A percentile compares a stretch with the other conserved stretches of the same genome.
Evolutionary conservation across 2,797 vertebrate genomes (phyloP).

Genomic region (Sebastolobus alascanus): DNA sequence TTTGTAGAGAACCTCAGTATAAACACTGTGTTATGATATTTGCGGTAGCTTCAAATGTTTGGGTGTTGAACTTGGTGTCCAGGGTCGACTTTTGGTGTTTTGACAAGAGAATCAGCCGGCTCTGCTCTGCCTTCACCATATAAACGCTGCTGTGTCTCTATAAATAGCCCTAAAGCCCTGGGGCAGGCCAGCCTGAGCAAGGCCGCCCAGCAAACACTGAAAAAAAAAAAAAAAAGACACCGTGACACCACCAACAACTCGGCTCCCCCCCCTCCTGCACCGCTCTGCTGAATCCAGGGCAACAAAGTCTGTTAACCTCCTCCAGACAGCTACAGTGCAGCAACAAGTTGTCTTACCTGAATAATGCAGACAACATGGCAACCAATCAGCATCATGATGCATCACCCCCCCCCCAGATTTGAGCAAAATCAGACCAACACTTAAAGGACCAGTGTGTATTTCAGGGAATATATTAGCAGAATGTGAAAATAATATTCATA

Average conservation of each 20-base stretch:
- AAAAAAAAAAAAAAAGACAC: slow-evolving; percentile 14
- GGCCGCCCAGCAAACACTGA: slow-evolving; percentile 60
- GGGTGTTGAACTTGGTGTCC: neutral
- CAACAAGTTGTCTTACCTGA: neutral
- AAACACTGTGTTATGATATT: neutral
- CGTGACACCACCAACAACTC: slow-evolving; percentile 50
- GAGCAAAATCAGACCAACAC: neutral
- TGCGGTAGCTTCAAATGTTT: neutral
- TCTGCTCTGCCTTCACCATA: slow-evolving; percentile 56
- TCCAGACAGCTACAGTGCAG: neutral
- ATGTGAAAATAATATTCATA: too few species aligned
- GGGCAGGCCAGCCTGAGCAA: slow-evolving; percentile 65
- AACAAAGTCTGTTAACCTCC: slow-evolving; percentile 23
- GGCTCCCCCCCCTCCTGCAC: neutral
- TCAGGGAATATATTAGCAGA: neutral
- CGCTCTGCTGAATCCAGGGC: slow-evolving; percentile 31
- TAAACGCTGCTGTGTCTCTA: slow-evolving; percentile 76
- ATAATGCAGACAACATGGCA: neutral
- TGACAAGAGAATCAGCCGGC: slow-evolving; percentile 41
- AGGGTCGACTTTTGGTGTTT: slow-evolving; percentile 40
- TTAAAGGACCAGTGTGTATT: neutral
- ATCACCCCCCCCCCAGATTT: neutral
- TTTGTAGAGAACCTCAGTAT: neutral
- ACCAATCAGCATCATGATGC: neutral
- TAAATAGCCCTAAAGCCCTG: slow-evolving; percentile 79